Conservation (phyloP, 2,888 invertebrate species). For the Pseudanteris insignis region DNA sequence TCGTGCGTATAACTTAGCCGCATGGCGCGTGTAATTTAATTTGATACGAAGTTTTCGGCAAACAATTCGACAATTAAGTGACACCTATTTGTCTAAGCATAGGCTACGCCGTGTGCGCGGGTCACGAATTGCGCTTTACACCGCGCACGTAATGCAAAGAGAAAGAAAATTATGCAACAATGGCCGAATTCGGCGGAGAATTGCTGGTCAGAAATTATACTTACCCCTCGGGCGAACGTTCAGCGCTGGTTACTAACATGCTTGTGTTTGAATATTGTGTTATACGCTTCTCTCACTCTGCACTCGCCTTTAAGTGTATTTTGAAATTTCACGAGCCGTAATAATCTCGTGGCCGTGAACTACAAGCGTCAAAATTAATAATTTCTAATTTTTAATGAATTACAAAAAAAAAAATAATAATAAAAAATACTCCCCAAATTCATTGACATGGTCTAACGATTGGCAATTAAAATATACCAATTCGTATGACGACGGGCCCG, state of each 20-base stretch:
- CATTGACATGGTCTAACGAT: too few species aligned
- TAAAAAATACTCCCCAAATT: too few species aligned
- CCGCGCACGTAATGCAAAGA: conserved; percentile 31
- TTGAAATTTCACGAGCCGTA: conserved; percentile 60
- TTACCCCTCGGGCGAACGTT: conserved; percentile 43
- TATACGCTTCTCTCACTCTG: conserved; percentile 59
- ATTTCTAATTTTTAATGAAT: conserved; percentile 17
- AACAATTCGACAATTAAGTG: conserved; percentile 28
- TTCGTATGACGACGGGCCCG: too few species aligned
- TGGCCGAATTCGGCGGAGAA: conserved; percentile 43
- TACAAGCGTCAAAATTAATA: conserved; percentile 31
- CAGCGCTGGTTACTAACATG: conserved; percentile 37
- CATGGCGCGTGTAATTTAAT: too few species aligned
- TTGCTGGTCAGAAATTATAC: conserved; percentile 45
- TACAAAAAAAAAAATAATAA: too few species aligned
- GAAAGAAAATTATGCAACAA: conserved; percentile 43
- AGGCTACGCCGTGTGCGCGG: too few species aligned
- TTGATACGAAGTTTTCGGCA: conserved; percentile 19
- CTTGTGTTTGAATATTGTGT: conserved; percentile 60
- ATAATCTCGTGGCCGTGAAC: conserved; percentile 47
- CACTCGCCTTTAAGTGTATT: conserved; percentile 60
- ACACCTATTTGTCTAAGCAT: conserved; percentile 29
- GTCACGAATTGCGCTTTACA: conserved; percentile 18
- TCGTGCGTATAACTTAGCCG: background rate
- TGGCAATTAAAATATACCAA: too few species aligned